Evolutionary conservation across 2,113 vertebrate species (phyloP).

Genomic region (Psephotus haematonotus): DNA sequence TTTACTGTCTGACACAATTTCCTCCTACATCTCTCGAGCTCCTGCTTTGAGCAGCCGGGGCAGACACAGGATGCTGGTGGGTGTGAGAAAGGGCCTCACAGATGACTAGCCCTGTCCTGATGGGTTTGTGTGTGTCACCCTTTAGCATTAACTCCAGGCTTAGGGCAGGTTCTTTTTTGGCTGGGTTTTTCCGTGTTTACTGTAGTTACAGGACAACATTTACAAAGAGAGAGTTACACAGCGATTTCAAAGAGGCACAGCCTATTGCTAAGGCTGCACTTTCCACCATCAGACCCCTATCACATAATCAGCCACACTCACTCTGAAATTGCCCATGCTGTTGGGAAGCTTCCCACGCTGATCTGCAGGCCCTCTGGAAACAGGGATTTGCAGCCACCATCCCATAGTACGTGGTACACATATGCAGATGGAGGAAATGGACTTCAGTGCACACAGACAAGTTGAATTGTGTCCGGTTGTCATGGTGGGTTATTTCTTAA

Average conservation of each 20-base stretch:
- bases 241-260: not conserved
- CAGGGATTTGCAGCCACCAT: not conserved
- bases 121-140: not conserved
- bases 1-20: not conserved
- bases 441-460: not conserved
- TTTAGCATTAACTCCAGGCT: not conserved
- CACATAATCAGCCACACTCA: not conserved
- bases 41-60: not conserved
- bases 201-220: conserved; percentile 13
- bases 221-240: not conserved
- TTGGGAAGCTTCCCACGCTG: not conserved
- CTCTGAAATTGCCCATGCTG: not conserved
- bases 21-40: not conserved
- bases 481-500: not conserved
- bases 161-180: not conserved
- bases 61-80: conserved; percentile 53
- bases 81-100: conserved; percentile 34
- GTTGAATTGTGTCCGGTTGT: not conserved
- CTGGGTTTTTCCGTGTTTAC: not conserved
- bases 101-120: not conserved
- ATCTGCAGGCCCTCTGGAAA: not conserved
- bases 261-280: not conserved
- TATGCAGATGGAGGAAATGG: not conserved
- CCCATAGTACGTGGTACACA: fast-evolving
- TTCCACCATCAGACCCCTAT: not conserved